Evolutionary conservation across 2,888 invertebrate species (phyloP), one percentile per base, ranked within the genome.

Genomic region (Heliconius sara): DNA sequence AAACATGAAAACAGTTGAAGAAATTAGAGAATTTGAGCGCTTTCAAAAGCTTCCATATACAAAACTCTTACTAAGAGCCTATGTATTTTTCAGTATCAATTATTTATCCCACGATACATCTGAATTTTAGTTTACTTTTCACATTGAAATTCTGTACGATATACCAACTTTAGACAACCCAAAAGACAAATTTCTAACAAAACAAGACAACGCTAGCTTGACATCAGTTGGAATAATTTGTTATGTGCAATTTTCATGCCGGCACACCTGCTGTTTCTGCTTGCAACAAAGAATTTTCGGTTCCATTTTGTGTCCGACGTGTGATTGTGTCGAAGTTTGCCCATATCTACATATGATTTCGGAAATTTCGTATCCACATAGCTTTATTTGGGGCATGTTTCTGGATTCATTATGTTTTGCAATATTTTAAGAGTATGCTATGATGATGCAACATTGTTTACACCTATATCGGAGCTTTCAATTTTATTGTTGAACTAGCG

Each of bases 271-370:
- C 75, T 72, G 65, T 79, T 76, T 68, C 67, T 73, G 47, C 76
- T 63, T 80, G 80, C 77, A 80, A 79, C 81, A 83, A 81, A 83
- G 81, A 81, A 80, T 82, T 79, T 78, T 77, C 80, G 72, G 74
- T 82, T 83, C 67, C 78, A 79, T 83, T 81, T 74, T 57, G 34
- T 79, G 77, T 82, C 79, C 78, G 57, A 81, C 80, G 71, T 78
- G 78, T 80, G 81, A 80, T 78, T 78, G 80, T 76, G 73, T 76
- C 78, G 76, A 74, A 76, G 80, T 81, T 81, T 76, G 80, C 68
- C 71, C 78, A 68, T 68, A 68, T 75, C 78, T 75, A 60, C 63
- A 34, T 79, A 60, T 63, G 43, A 78, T 74, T 68, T 57, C 19
- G n/a, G n/a, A 78, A 77, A 81, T 81, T 81, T 76, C 70, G 25